Base-by-base conservation (phyloP, 1,140 invertebrate genomes). In the Sogatella furcifera region DNA sequence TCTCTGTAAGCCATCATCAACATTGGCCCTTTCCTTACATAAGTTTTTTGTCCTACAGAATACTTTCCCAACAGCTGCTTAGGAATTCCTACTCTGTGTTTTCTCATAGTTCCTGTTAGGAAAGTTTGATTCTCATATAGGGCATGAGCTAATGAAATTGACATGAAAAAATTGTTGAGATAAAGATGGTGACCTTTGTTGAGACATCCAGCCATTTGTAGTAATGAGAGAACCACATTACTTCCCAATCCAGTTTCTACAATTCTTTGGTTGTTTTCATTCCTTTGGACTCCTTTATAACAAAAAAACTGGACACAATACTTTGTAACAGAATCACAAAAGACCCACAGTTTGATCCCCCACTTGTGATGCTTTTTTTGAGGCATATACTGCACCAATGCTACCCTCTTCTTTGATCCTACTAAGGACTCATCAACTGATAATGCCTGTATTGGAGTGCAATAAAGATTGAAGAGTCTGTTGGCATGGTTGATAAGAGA, bases 401-500 rank as follows among this genome's bases (percentile, higher is more conserved):
- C 46, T 17, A 63, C 55, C 21, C 61, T 60, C 43, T 52, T 62
- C 46, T 67, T 59, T 24, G 67, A 66, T 44, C 67, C 66, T 34
- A 66, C 62, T 22, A 66, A 52, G 46, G 61, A 66, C 62, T 69
- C 64, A 63, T 67, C 62, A 24, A 69, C 61, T 41, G 62, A 65
- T 42, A 69, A 55, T 34, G 69, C 60, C 52, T 69, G 64, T 60
- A 60, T 43, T 14, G 66, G 66, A n/a, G 56, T 62, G 59, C 66
- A 71, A 62, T 69, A 52, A 41, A 61, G 58, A 38, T 61, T 62
- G 54, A 69, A 69, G 41, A 67, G 44, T 57, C 34, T 66, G 54
- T 70, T 70, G 22, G 65, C 65, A 55, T 68, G 67, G 44, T 68
- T 62, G 56, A 69, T 59, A 28, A 70, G 41, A 46, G 61, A 49